Evolutionary conservation across 2,797 vertebrate species (phyloP), one percentile per base, ranked within the genome.

Genomic region (Caiman crocodilus): DNA sequence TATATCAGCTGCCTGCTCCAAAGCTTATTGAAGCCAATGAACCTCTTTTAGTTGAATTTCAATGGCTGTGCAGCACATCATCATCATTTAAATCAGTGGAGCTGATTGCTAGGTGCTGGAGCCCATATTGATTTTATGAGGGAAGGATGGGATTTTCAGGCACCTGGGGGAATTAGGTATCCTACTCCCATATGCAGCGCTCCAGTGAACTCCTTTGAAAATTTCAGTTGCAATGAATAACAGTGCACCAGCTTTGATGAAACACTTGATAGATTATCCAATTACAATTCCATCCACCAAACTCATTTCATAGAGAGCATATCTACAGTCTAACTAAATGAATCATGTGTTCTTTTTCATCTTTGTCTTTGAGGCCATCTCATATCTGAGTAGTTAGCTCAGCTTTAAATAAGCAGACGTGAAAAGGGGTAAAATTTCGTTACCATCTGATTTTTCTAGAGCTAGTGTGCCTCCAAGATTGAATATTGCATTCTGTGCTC

Each of bases 11-110:
- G 85, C 94, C 63, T 88, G 90, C 90, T 90, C 73, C 76, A 50
- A 76, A 85, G n/a, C 64, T 58, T n/a, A 91, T 95, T 92, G 93
- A 95, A 94, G 88, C 64, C 64, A 65, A 30, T n/a, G 17, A 32
- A 18, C 42, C 42, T 50, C 4, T 89, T 73, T 35, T 4, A 20
- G 32, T 79, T 92, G 30, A 89, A 93, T 96, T 96, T 88, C 76
- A 87, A 25, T 35, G 25, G 23, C 13, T 23, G 56, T 59, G 17
- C 55, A 32, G n/a, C 11, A 32, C 28, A n/a, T 58, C 9, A 8
- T 58, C 9, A 8, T 74, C 2, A 3, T 57, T 88, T 55, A 89
- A 84, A 85, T 78, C 32, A 57, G 12, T 84, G 92, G 92, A 86
- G 61, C 28, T 94, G 78, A 91, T 89, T 88, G 58, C 64, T 82